A percentile compares a stretch with the other conserved stretches of the same genome.
Evolutionary conservation across 2,888 invertebrate genomes (phyloP).

Genomic region (Ryuthela nishihirai): DNA sequence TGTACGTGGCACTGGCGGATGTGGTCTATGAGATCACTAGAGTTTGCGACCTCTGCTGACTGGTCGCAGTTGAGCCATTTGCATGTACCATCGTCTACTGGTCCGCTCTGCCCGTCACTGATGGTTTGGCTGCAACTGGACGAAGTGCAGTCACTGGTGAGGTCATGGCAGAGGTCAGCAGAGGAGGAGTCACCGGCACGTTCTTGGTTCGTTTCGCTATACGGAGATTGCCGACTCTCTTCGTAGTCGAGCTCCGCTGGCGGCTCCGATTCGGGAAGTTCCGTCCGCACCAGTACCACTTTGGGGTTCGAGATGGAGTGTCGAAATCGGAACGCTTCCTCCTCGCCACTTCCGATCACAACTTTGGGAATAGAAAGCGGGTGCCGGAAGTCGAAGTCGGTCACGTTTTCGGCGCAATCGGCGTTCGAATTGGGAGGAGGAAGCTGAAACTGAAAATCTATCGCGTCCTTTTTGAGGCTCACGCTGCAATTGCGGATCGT

Average conservation of each 20-base stretch:
- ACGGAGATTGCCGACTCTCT: no score
- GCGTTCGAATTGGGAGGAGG: no score
- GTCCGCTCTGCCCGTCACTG: not conserved
- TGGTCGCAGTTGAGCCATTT: slow-evolving; percentile 49
- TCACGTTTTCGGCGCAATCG: no score
- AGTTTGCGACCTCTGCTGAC: slow-evolving; percentile 41
- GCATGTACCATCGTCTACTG: slow-evolving; percentile 42
- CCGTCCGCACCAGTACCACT: slow-evolving; percentile 22
- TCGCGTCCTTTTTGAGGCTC: no score
- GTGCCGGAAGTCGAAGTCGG: no score
- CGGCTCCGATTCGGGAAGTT: slow-evolving; percentile 8
- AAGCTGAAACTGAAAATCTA: no score
- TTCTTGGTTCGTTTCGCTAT: no score
- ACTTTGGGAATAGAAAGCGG: no score
- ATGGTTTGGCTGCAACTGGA: slow-evolving; percentile 18
- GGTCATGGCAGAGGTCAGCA: slow-evolving; percentile 2
- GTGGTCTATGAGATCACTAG: slow-evolving; percentile 42
- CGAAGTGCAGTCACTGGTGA: slow-evolving; percentile 21
- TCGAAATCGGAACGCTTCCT: no score
- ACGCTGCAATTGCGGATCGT: no score
- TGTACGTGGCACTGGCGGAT: slow-evolving; percentile 48
- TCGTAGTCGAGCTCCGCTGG: not conserved
- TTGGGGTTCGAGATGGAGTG: slow-evolving; percentile 14
- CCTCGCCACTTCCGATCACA: no score
- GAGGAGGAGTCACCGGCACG: no score